Base-by-base conservation (phyloP, 2,888 invertebrate genomes). In the Meganola albula region DNA sequence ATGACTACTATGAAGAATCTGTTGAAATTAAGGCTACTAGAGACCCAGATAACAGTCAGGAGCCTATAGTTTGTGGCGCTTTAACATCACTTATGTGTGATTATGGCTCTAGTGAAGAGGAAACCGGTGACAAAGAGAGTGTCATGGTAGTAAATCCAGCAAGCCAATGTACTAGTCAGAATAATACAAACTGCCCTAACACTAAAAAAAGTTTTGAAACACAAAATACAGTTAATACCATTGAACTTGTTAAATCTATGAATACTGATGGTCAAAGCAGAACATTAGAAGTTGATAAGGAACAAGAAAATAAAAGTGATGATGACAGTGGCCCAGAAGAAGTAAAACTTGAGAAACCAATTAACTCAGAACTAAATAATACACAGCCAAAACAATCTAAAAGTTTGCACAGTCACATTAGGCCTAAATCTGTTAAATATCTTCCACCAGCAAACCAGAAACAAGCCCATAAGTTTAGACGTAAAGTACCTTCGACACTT, bases 61-160 rank as follows among this genome's bases (percentile, higher is more conserved):
- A 73, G 39, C 67, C 71, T 37, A 38, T 50, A 13, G 59, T 89
- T 5, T 89, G 88, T 63, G 87, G 83, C 48, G 88, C 89, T 8
- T 63, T 90, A 40, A 84, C 87, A 24, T 80, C 83, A 32, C 69
- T 90, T 12, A 88, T 90, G 53, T 82, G 83, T 51, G 84, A 88
- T 33, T 90, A 90, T 74, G 82, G 70, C 26, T 83, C 85, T 35
- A 87, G 88, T 37, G 88, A 87, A 59, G 87, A 88, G 34, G 34
- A 56, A 41, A 23, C 29, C n/a, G 44, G 35, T 28, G 23, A 31
- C 12, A 24, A 25, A 39, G 24, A 34, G 36, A 49, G 39, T 14
- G 18, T 36, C 27, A 12, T 9, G 2, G 3, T 11, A 3, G 16
- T 25, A 10, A 28, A 31, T 18, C 2, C 10, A 21, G n/a, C 10